Base-by-base conservation (phyloP, 1,140 invertebrate species). In the Plutomurus gul region DNA sequence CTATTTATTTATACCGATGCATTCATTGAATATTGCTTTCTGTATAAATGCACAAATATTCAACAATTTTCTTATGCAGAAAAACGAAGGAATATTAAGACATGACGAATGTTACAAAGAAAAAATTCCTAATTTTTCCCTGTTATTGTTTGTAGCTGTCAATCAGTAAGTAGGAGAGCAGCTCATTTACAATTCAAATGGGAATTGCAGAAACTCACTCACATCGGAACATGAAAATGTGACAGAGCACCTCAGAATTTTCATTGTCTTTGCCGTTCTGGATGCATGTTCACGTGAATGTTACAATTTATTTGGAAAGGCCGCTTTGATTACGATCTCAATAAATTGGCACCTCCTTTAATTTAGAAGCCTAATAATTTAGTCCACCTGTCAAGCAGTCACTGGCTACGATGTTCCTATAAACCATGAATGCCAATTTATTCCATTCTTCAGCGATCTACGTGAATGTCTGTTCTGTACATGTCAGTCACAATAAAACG, bases 111-210 rank as follows among this genome's bases (percentile, higher is more conserved):
- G n/a, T n/a, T n/a, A n/a, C n/a, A n/a, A n/a, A n/a, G n/a, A n/a
- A n/a, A n/a, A n/a, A n/a, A 10, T 43, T 43, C 39, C 39, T n/a
- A 43, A 1, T 13, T 43, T 13, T 43, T 43, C 39, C 7, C 10
- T 65, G 56, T 65, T 65, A 65, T 65, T 65, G 56, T 65, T 65
- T 65, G 56, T 65, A 65, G 56, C 56, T 65, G 56, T 65, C 56
- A 65, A 27, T 65, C 56, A 65, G 30, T n/a, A 65, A 27, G 56
- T 33, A 65, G 27, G 27, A 27, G 49, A 11, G 22, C 16, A 65
- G 16, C 30, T 16, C 25, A 65, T 65, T 65, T 65, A 30, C 56
- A 65, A 65, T 65, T 65, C 56, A 65, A 65, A 65, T 65, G 36
- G 36, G 36, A 60, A 65, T 13, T 27, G 8, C 22, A 30, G 13